phyloP scores from a whole-genome alignment of 2,888 invertebrate species.

The Branchellion lobata region DNA sequence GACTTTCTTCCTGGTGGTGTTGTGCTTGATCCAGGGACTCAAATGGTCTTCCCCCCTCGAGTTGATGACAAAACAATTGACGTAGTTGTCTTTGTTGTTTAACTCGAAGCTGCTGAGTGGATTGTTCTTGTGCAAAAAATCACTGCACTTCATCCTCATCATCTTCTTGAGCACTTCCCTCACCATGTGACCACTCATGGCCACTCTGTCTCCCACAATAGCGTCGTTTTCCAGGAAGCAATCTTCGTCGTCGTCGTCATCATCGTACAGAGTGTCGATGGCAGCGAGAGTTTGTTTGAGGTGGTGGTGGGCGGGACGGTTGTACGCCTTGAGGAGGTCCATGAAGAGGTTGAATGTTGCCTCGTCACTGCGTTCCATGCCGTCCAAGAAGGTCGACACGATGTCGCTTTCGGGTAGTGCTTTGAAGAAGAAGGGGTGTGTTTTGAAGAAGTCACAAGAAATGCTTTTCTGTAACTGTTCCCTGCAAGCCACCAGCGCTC shows the following conservation, averaged over 20 bases:
- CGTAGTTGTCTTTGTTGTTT: constrained; percentile 46
- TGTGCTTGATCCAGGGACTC: constrained; percentile 51
- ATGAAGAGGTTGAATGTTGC: constrained; percentile 49
- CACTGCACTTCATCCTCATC: background rate
- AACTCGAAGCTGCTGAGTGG: constrained; percentile 44
- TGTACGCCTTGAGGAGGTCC: constrained; percentile 50
- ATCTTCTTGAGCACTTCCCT: constrained; percentile 35
- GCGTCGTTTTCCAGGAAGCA: constrained; percentile 5
- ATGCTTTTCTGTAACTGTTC: background rate
- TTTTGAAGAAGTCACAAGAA: constrained; percentile 40
- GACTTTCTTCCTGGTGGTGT: constrained; percentile 6
- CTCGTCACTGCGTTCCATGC: constrained; percentile 50
- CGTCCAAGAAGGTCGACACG: constrained; percentile 49
- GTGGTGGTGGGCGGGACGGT: constrained; percentile 48
- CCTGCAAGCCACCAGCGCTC: background rate
- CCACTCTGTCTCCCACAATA: constrained; percentile 31
- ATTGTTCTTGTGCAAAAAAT: constrained; percentile 1
- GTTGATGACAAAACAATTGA: constrained; percentile 51
- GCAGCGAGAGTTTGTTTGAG: constrained; percentile 50
- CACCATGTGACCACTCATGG: constrained; percentile 50
- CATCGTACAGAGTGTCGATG: constrained; percentile 47
- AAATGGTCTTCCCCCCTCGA: constrained; percentile 45
- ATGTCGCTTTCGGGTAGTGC: constrained; percentile 43
- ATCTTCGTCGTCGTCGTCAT: constrained; percentile 46
- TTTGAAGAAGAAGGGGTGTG: constrained; percentile 10